Conservation (phyloP, 2,113 vertebrate genomes). For the Menura novaehollandiae region DNA sequence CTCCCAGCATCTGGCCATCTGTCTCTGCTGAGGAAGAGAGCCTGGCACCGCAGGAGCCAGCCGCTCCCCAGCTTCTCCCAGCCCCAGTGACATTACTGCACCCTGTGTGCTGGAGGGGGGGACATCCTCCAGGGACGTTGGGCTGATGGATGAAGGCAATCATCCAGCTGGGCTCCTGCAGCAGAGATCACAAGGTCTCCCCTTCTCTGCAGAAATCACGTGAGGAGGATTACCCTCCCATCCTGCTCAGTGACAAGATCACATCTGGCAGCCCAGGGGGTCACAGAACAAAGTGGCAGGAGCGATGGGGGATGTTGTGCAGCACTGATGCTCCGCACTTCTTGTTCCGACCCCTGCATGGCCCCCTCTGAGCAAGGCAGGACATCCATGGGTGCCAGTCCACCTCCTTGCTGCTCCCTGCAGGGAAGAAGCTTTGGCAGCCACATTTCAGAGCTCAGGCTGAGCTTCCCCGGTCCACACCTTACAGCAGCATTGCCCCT, state of each 20-base stretch:
- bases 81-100: accelerated
- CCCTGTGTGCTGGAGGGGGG: neutral
- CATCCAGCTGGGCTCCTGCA: neutral
- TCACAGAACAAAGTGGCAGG: neutral
- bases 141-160: neutral
- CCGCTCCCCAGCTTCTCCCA: neutral
- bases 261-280: neutral
- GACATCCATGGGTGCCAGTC: neutral
- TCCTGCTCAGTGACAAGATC: neutral
- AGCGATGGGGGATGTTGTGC: neutral
- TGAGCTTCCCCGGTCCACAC: neutral
- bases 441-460: neutral
- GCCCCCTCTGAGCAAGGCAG: neutral
- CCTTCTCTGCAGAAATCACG: neutral
- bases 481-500: neutral
- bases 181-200: neutral
- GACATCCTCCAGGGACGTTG: neutral
- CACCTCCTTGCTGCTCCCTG: neutral
- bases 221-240: neutral
- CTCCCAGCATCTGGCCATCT: neutral
- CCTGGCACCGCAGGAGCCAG: neutral
- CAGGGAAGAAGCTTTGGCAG: neutral
- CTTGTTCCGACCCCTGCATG: neutral
- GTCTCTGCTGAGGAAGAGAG: neutral
- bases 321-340: neutral